A percentile compares a stretch with the other conserved stretches of the same genome.
Evolutionary conservation across 2,113 vertebrate species (phyloP).

Genomic region (Pangasianodon hypophthalmus): DNA sequence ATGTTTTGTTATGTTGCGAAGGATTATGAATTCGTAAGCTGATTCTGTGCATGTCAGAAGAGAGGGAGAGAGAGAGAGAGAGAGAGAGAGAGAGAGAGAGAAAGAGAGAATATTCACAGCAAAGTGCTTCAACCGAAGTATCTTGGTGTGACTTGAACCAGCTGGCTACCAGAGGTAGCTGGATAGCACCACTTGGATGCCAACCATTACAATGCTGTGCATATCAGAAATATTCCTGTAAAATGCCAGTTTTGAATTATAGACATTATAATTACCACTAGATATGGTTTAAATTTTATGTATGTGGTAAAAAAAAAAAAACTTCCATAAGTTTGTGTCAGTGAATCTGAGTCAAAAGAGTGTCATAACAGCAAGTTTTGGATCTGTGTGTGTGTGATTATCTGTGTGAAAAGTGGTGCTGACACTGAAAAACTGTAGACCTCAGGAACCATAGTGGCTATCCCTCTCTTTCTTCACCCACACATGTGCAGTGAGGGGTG

Average conservation of each 20-base stretch:
- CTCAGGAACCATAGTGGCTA: conserved; percentile 18
- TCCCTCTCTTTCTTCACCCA: conserved; percentile 40
- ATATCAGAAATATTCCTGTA: neutral
- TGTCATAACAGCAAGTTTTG: conserved; percentile 3
- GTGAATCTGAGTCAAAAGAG: neutral
- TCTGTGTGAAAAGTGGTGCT: neutral
- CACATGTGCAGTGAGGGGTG: conserved; percentile 50
- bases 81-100: neutral
- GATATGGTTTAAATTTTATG: neutral
- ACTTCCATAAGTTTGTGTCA: neutral
- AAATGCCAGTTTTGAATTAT: neutral
- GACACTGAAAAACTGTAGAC: conserved; percentile 46
- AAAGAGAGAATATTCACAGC: neutral
- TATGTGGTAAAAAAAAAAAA: neutral
- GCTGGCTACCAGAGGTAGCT: conserved; percentile 29
- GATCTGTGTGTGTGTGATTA: neutral
- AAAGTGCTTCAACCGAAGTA: conserved; percentile 25
- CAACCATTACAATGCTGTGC: conserved; percentile 14
- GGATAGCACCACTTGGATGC: neutral
- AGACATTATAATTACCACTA: neutral
- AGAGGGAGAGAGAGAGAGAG: neutral
- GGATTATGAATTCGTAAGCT: neutral
- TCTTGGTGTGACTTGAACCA: conserved; percentile 31
- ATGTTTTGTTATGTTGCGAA: conserved; percentile 12
- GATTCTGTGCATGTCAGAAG: neutral